phyloP scores from a whole-genome alignment of 2,113 vertebrate genomes.

The Platichthys stellatus region DNA sequence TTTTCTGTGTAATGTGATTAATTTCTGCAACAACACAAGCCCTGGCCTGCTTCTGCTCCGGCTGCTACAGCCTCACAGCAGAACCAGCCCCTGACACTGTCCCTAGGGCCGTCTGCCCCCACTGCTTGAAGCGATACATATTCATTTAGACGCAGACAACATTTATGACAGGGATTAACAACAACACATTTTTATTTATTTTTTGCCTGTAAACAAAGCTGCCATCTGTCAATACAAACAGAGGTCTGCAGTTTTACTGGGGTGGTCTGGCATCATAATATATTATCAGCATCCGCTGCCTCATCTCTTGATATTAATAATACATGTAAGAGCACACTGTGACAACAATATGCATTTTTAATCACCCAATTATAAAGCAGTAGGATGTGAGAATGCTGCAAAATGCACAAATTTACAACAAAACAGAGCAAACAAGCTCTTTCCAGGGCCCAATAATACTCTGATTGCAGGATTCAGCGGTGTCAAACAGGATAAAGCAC shows the following conservation, averaged over 20 bases:
- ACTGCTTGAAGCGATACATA: slow-evolving; percentile 50
- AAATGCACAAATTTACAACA: slow-evolving; percentile 55
- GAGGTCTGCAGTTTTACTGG: slow-evolving; percentile 14
- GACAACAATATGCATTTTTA: slow-evolving; percentile 76
- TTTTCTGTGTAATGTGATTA: slow-evolving; percentile 68
- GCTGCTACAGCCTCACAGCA: slow-evolving; percentile 34
- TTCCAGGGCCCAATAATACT: slow-evolving; percentile 35
- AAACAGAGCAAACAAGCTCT: slow-evolving; percentile 29
- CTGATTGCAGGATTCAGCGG: slow-evolving; percentile 25
- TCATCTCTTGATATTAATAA: slow-evolving; percentile 72
- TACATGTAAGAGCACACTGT: slow-evolving; percentile 63
- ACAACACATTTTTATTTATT: slow-evolving; percentile 20
- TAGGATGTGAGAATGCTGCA: slow-evolving; percentile 43
- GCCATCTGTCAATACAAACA: slow-evolving; percentile 61
- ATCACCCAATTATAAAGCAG: slow-evolving; percentile 64
- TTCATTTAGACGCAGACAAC: slow-evolving; percentile 51
- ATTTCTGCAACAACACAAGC: slow-evolving; percentile 60
- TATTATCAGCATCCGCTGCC: slow-evolving; percentile 56
- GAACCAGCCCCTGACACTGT: slow-evolving; percentile 36
- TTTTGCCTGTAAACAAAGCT: slow-evolving; percentile 43
- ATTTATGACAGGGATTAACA: slow-evolving; percentile 41
- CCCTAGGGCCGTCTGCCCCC: slow-evolving; percentile 33
- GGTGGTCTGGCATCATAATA: slow-evolving; percentile 36
- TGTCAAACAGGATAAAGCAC: slow-evolving; percentile 16
- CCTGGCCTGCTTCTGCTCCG: slow-evolving; percentile 46